Evolutionary conservation across 2,797 vertebrate genomes (phyloP), one percentile per base, ranked within the genome.

Genomic region (Anableps anableps): DNA sequence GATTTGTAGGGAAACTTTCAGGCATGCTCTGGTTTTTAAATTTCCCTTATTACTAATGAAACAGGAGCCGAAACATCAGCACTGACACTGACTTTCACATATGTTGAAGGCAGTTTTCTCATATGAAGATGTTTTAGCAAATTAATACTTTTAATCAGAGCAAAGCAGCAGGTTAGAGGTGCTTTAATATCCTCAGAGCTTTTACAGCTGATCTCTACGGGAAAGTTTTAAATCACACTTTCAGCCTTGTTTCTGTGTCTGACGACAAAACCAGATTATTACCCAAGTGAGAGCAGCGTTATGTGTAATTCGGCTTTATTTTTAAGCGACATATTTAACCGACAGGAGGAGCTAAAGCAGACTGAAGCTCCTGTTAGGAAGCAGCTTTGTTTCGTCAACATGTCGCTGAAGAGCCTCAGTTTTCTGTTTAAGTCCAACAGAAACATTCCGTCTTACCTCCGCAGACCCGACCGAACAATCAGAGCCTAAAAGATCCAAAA

Each of bases 371-470:
- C 41, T 29, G 34, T 58, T 58, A 10, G 21, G 34, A 0, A 34
- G 6, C 23, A 0, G 0, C 21, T 0, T 2, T 9, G 9, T 14
- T 1, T 16, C 0, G 2, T 16, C 2, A 2, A 16, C 19, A 66
- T 16, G 26, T 13, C 11, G 26, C 55, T 11, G n/a, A 13, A 58
- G 7, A 0, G n/a, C 26, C 8, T 1, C 19, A 5, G 19, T 0
- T 5, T 23, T 70, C 72, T 14, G 31, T 36, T n/a, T 23, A 19
- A 50, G 31, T 55, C 73, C 16, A 17, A 34, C 2, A 34, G 10
- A 19, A 70, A 43, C 16, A 41, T 38, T 1, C 70, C 13, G 0
- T 68, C 93, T 95, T 93, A 95, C 94, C 94, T 94, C n/a, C 50
- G 34, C 26, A 23, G 38, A 26, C 3, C 34, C 34, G 17, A 81